Conservation (phyloP, 2,113 vertebrate species). For the Uria lomvia region DNA sequence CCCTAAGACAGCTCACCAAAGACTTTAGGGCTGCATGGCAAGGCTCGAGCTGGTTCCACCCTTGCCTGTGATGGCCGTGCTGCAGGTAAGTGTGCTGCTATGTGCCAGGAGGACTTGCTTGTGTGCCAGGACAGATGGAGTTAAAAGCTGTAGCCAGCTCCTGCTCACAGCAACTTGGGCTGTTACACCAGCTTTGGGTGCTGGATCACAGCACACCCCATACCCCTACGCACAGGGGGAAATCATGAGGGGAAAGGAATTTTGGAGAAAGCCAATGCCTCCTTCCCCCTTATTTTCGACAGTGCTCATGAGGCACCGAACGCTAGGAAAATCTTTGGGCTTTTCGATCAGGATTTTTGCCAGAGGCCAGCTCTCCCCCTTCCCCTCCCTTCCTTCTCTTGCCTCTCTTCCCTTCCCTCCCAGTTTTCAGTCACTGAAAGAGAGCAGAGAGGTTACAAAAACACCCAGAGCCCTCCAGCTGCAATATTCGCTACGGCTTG, state of each 20-base stretch:
- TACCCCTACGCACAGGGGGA: not conserved
- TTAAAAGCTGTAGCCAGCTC: not conserved
- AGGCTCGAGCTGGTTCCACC: not conserved
- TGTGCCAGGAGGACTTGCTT: not conserved
- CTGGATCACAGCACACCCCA: not conserved
- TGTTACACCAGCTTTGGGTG: not conserved
- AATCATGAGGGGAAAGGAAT: not conserved
- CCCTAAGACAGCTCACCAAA: not conserved
- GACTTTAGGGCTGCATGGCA: not conserved
- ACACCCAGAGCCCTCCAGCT: not conserved
- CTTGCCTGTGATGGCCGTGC: not conserved
- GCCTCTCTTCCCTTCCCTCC: not conserved
- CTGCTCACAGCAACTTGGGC: not conserved
- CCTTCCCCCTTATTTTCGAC: not conserved
- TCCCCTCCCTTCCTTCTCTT: not conserved
- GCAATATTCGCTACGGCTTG: not conserved
- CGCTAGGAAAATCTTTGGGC: not conserved
- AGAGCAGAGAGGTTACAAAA: not conserved
- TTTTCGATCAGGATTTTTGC: not conserved
- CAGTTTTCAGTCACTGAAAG: not conserved
- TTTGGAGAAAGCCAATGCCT: not conserved
- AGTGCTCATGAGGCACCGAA: not conserved
- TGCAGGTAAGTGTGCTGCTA: not conserved
- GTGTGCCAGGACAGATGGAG: not conserved
- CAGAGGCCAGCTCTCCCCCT: not conserved